phyloP scores from a whole-genome alignment of 2,888 invertebrate genomes.

The Trachelus troglodyta region DNA sequence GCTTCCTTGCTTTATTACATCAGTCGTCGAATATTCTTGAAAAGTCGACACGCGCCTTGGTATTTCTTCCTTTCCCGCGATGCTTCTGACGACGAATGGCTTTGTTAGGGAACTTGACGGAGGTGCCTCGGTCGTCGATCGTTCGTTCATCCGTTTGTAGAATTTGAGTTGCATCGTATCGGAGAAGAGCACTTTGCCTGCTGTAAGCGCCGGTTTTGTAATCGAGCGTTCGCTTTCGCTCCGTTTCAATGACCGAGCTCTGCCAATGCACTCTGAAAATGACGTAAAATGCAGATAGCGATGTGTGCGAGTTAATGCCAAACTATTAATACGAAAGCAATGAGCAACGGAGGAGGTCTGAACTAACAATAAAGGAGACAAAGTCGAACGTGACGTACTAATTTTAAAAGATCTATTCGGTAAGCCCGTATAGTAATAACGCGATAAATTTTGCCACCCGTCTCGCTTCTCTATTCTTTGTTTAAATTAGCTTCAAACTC shows the following conservation, averaged over 20 bases:
- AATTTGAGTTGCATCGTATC: slow-evolving; percentile 86
- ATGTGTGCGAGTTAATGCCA: no score
- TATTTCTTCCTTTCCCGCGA: background rate
- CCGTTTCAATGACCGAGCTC: slow-evolving; percentile 46
- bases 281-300: slow-evolving; percentile 5
- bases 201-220: slow-evolving; percentile 65
- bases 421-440: no score
- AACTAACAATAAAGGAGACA: background rate
- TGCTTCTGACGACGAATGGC: background rate
- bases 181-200: slow-evolving; percentile 73
- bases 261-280: slow-evolving; percentile 7
- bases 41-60: no score
- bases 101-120: background rate
- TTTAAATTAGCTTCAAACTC: no score
- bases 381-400: background rate
- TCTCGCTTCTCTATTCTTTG: no score
- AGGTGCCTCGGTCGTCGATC: background rate
- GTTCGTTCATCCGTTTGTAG: background rate
- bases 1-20: background rate
- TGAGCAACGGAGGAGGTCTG: no score
- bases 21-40: no score
- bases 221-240: slow-evolving; percentile 67
- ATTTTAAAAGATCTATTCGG: no score
- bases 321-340: background rate
- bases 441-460: no score